A percentile compares a stretch with the other conserved stretches of the same genome.
These are phyloP conservation scores for Microcaecilia unicolor DNA, from an alignment of 2,797 vertebrate species.

Conservation along the genomic window DNA sequence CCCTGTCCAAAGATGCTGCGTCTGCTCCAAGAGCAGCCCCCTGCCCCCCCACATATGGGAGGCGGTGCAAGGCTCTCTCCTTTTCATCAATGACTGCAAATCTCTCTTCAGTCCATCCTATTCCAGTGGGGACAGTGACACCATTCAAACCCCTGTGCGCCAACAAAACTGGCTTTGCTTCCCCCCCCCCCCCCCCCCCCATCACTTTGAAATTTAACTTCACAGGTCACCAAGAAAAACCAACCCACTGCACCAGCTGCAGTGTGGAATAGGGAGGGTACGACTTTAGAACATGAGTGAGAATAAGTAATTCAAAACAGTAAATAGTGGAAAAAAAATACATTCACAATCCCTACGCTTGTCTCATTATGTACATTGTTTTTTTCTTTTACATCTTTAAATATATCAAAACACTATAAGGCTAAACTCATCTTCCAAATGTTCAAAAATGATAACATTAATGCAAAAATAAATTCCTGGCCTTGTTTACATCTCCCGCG, in stretches of 20 bases:
- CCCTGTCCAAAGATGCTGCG: too few species aligned
- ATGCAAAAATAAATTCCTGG: constrained; percentile 22
- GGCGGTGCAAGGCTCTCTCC: too few species aligned
- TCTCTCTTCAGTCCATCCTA: background rate
- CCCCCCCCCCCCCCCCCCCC: background rate
- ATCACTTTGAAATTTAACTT: constrained; percentile 24
- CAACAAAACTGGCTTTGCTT: background rate
- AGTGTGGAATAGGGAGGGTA: too few species aligned
- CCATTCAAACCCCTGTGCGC: rapidly evolving
- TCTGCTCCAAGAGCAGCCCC: too few species aligned
- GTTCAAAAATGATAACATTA: background rate
- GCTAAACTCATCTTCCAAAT: background rate
- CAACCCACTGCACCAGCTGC: too few species aligned
- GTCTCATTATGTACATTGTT: constrained; percentile 24
- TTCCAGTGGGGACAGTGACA: too few species aligned
- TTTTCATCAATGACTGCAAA: background rate
- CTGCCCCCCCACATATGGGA: too few species aligned
- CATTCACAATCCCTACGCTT: constrained; percentile 40
- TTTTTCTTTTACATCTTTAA: constrained; percentile 17
- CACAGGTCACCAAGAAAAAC: background rate
- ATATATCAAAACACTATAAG: background rate
- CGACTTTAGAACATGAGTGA: constrained; percentile 21
- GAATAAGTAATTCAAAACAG: constrained; percentile 21
- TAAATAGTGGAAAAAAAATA: constrained; percentile 48
- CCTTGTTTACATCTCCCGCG: too few species aligned